A percentile compares a stretch with the other conserved stretches of the same genome.
Conservation (phyloP, 2,888 invertebrate genomes). For the Blera fallax region DNA sequence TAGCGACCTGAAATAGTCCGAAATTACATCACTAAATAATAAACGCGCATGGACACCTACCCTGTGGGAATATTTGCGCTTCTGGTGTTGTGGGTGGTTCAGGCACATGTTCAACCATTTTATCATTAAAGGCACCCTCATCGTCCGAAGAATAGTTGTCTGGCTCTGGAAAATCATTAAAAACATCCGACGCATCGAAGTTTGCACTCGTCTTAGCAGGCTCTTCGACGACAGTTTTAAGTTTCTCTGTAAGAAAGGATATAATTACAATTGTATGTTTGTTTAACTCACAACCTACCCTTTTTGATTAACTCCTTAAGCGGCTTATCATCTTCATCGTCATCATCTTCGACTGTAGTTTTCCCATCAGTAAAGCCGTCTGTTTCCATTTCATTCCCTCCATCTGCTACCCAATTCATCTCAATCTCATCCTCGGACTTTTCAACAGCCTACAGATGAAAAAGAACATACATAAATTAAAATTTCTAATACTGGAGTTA, state of each 20-base stretch:
- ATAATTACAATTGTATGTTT: not conserved
- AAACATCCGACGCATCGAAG: constrained; percentile 51
- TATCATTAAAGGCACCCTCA: constrained; percentile 49
- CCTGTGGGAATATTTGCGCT: constrained; percentile 75
- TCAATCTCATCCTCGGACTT: constrained; percentile 65
- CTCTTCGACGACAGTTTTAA: not conserved
- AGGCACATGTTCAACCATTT: constrained; percentile 42
- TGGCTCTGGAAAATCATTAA: constrained; percentile 51
- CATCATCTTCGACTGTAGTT: constrained; percentile 51
- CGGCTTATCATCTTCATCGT: constrained; percentile 72
- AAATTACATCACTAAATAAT: not conserved
- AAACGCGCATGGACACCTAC: constrained; percentile 33
- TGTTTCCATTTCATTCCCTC: constrained; percentile 24
- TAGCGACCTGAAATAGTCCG: constrained; percentile 71
- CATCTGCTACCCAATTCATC: constrained; percentile 53
- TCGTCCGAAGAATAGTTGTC: constrained; percentile 45
- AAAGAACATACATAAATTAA: constrained; percentile 2
- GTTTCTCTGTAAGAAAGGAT: constrained; percentile 26
- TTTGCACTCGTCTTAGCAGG: not conserved
- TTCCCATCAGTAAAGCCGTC: constrained; percentile 33
- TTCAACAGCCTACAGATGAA: constrained; percentile 31
- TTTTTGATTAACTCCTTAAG: constrained; percentile 67
- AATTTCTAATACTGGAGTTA: not conserved
- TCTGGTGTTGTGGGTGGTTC: constrained; percentile 72
- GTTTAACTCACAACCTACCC: constrained; percentile 1